Conservation (phyloP, 2,797 vertebrate genomes). For the Menidia menidia region DNA sequence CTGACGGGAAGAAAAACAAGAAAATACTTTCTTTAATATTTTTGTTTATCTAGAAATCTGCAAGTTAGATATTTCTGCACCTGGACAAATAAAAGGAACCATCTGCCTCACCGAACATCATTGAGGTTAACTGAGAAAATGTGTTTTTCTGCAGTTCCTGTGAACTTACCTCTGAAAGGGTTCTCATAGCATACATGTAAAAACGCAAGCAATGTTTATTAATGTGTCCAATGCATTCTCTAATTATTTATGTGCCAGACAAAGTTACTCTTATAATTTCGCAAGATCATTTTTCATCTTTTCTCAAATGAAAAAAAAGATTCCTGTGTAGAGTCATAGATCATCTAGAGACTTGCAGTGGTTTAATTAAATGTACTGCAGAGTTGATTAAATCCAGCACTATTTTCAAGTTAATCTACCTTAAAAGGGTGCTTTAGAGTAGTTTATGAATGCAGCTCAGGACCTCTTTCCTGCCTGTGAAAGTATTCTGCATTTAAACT, state of each 20-base stretch:
- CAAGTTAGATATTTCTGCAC: slow-evolving; percentile 31
- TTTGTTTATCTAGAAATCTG: slow-evolving; percentile 19
- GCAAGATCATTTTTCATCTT: slow-evolving; percentile 31
- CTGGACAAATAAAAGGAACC: slow-evolving; percentile 18
- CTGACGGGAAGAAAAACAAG: too few relatives aligned
- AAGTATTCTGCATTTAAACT: slow-evolving; percentile 58
- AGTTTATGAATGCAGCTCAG: slow-evolving; percentile 38
- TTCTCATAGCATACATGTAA: slow-evolving; percentile 12
- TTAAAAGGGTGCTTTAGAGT: slow-evolving; percentile 48
- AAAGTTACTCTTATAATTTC: slow-evolving; percentile 15
- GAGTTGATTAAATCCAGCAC: slow-evolving; percentile 28
- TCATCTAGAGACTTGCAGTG: slow-evolving; percentile 19
- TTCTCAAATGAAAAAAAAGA: slow-evolving; percentile 31
- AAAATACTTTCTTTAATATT: slow-evolving; percentile 12
- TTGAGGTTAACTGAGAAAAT: slow-evolving; percentile 15
- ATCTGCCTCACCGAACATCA: slow-evolving; percentile 30
- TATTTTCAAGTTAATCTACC: slow-evolving; percentile 53
- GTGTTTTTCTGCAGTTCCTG: slow-evolving; percentile 17
- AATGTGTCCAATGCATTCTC: not conserved
- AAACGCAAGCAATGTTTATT: slow-evolving; percentile 8
- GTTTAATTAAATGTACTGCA: slow-evolving; percentile 36
- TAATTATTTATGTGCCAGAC: slow-evolving; percentile 23
- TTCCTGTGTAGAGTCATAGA: slow-evolving; percentile 24
- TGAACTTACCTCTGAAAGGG: slow-evolving; percentile 30
- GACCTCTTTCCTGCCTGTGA: slow-evolving; percentile 45